A percentile compares a stretch with the other conserved stretches of the same genome.
Evolutionary conservation across 2,797 vertebrate genomes (phyloP).

Genomic region (Chelonia mydas): DNA sequence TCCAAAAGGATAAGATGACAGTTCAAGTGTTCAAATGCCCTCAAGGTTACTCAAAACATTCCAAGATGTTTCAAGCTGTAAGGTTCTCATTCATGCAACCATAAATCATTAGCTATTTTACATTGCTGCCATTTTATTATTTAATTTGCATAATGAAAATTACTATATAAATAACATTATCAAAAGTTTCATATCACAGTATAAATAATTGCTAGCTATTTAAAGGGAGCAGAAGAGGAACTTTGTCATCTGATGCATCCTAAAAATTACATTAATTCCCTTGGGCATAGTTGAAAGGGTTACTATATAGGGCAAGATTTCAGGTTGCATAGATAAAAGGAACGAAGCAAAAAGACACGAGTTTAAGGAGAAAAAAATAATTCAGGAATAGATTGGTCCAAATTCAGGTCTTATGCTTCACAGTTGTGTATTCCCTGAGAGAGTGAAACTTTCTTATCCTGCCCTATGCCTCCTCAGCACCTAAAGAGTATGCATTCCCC

Average conservation of each 20-base stretch:
- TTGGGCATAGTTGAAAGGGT: constrained; percentile 37
- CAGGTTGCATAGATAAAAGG: constrained; percentile 38
- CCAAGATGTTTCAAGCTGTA: constrained; percentile 48
- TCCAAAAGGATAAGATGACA: constrained; percentile 21
- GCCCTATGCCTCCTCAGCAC: background rate
- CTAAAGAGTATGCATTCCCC: background rate
- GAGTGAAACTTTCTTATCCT: background rate
- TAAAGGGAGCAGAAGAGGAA: constrained; percentile 58
- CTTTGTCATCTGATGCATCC: constrained; percentile 39
- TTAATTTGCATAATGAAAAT: constrained; percentile 77
- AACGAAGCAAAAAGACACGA: constrained; percentile 10
- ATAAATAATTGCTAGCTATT: constrained; percentile 71
- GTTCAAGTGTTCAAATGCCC: constrained; percentile 41
- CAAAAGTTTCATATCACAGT: constrained; percentile 57
- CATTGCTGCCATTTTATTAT: constrained; percentile 60
- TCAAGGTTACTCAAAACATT: constrained; percentile 61
- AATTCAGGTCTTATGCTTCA: background rate
- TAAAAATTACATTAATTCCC: constrained; percentile 65
- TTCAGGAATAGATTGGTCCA: background rate
- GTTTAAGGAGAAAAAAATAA: background rate
- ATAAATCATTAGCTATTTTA: constrained; percentile 63
- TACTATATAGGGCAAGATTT: constrained; percentile 38
- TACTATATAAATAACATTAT: constrained; percentile 73
- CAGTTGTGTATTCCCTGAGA: background rate
- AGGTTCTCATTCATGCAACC: constrained; percentile 64